Conservation (phyloP, 2,888 invertebrate genomes). For the Cyrtodaria siliqua region DNA sequence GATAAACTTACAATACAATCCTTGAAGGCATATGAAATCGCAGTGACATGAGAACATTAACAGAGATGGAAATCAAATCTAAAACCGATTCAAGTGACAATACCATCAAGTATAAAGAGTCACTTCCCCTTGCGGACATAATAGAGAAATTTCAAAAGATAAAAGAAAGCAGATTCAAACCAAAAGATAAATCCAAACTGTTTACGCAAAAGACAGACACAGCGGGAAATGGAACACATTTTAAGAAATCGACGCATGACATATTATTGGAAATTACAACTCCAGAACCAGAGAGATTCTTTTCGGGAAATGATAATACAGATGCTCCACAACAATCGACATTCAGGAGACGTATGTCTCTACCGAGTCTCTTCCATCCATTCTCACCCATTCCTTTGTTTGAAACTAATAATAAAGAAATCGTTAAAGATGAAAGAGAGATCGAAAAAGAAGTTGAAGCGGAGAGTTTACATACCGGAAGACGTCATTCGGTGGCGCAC, state of each 20-base stretch:
- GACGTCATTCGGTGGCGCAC: neutral
- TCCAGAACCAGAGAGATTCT: no score
- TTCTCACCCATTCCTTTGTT: neutral
- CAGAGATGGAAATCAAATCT: no score
- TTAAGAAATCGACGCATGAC: no score
- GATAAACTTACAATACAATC: no score
- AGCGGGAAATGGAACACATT: no score
- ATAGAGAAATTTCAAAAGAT: constrained; percentile 5
- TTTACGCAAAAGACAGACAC: no score
- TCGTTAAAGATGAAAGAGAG: neutral
- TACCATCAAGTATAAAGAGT: neutral
- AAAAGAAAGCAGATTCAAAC: constrained; percentile 3
- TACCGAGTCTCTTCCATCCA: constrained; percentile 8
- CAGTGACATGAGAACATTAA: no score
- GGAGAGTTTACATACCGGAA: neutral
- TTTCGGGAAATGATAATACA: no score
- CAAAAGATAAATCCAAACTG: neutral
- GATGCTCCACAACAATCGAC: neutral
- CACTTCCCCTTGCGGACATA: neutral
- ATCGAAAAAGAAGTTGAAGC: neutral
- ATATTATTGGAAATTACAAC: no score
- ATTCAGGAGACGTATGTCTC: neutral
- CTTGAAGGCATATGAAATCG: no score
- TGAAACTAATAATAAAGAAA: neutral
- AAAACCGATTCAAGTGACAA: no score